Percentiles rank a stretch among this genome's conserved stretches.
These are phyloP conservation scores for Andrena fulva DNA, from an alignment of 2,888 invertebrate genomes.

Conservation along the genomic window DNA sequence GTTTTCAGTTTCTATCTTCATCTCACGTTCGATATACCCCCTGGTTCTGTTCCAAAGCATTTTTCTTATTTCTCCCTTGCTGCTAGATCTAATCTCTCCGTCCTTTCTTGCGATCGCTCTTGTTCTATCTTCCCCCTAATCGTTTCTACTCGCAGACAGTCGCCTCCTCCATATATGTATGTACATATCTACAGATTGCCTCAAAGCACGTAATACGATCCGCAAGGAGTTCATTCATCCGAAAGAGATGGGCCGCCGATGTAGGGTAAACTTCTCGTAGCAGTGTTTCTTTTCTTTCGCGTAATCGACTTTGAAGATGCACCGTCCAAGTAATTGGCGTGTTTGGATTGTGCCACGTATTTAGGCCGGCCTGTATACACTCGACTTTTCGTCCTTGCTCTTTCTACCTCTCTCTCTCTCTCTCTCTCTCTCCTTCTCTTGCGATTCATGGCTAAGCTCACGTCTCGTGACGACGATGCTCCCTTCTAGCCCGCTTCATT, in stretches of 20 bases:
- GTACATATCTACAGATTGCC: neutral
- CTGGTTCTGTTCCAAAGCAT: neutral
- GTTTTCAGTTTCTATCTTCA: slow-evolving; percentile 16
- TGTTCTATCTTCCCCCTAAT: neutral
- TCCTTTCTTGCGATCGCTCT: neutral
- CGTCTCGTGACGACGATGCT: slow-evolving; percentile 30
- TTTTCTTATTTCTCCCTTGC: neutral
- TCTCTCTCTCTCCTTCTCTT: slow-evolving; percentile 14
- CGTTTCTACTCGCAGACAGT: neutral
- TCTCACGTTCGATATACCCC: neutral
- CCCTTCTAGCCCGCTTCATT: slow-evolving; percentile 29
- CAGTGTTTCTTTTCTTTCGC: no score
- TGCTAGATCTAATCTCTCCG: neutral
- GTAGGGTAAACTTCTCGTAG: no score
- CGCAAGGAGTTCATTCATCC: neutral
- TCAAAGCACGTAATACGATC: neutral
- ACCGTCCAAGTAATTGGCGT: no score
- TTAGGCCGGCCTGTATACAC: no score
- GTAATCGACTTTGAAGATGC: no score
- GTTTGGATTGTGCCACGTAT: no score
- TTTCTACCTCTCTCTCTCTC: neutral
- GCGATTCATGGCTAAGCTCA: slow-evolving; percentile 41
- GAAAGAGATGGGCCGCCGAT: neutral
- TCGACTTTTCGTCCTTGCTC: slow-evolving; percentile 19
- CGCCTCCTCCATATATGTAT: neutral